A percentile compares a stretch with the other conserved stretches of the same genome.
Conservation (phyloP, 92 coral and sea anemone genomes). For the Scolanthus callimorphus region DNA sequence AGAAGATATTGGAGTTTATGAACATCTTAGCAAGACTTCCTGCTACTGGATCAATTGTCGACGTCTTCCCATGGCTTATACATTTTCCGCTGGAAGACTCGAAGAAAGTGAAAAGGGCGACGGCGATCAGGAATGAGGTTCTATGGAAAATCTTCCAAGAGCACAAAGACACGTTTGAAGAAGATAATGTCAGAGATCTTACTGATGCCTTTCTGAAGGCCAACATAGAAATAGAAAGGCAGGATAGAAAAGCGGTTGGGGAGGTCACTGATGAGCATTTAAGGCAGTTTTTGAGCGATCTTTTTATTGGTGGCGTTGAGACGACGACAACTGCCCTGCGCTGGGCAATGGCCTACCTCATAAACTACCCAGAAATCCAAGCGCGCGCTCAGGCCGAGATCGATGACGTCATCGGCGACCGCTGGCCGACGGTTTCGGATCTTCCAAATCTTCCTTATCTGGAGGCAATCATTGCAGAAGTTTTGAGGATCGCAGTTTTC, state of each 20-base stretch:
- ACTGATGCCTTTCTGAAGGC: constrained; percentile 55
- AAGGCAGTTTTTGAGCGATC: not conserved
- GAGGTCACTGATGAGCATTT: constrained; percentile 48
- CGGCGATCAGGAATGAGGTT: constrained; percentile 46
- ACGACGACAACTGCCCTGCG: constrained; percentile 40
- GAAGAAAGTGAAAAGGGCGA: constrained; percentile 37
- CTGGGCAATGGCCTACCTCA: constrained; percentile 48
- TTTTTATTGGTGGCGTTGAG: constrained; percentile 54
- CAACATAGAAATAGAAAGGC: constrained; percentile 26
- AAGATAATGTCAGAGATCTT: constrained; percentile 19
- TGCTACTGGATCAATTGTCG: constrained; percentile 45
- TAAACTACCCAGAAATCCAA: constrained; percentile 46
- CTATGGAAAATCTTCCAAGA: constrained; percentile 46
- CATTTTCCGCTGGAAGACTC: constrained; percentile 45
- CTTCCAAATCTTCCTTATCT: constrained; percentile 39
- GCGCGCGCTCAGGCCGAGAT: constrained; percentile 53
- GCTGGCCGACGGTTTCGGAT: constrained; percentile 41
- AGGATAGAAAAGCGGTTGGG: constrained; percentile 20
- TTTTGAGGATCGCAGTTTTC: constrained; percentile 28
- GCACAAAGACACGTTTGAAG: constrained; percentile 39
- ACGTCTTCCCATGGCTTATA: too few species aligned
- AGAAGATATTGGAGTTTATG: constrained; percentile 48
- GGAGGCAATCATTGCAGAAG: constrained; percentile 48
- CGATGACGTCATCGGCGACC: constrained; percentile 53
- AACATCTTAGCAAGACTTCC: constrained; percentile 42